Base-by-base conservation (phyloP, 2,113 vertebrate species). In the Microcebus jonahi region DNA sequence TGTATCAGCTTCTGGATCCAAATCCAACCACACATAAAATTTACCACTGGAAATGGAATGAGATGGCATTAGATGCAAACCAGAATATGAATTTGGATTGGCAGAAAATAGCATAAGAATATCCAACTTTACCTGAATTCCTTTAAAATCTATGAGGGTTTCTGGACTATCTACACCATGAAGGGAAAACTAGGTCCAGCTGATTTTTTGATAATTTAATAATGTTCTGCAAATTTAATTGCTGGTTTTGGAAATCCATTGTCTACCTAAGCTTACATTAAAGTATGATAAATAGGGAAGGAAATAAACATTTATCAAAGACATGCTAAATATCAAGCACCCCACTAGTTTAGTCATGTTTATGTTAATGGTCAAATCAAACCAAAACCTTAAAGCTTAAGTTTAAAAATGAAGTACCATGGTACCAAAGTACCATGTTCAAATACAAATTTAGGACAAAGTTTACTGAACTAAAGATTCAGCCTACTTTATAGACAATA, bases 151-250 rank as follows among this genome's bases (percentile, higher is more conserved):
- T 63, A 9, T 29, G 29, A 88, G 5, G 18, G 8, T 18, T 92
- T 76, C 27, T 67, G 23, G 48, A 67, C 18, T 75, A 4, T 27
- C 45, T 65, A 55, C 6, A 36, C 9, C 21, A 76, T 10, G 8
- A 88, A 84, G 34, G 31, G 13, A 18, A 89, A 82, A 80, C 0
- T 1, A 77, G 17, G 18, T 53, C 25, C 5, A 53, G 34, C 36
- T 67, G 39, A 31, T 42, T 79, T 88, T 77, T 88, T 92, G 3
- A 45, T 67, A 88, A 85, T 67, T 48, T 88, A 94, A 88, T 92
- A 81, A 79, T 59, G 3, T 80, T 88, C 39, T 61, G 91, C 27
- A 90, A 61, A 55, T 45, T 53, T 92, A 50, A 68, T 5, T 63
- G 14, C 13, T 71, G 34, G 23, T 71, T 91, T 39, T 57, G 5